Percentiles rank a stretch among this genome's conserved stretches.
These are phyloP conservation scores for Drosophila miranda DNA, from an alignment of 1,140 invertebrate species.

Conservation along the genomic window DNA sequence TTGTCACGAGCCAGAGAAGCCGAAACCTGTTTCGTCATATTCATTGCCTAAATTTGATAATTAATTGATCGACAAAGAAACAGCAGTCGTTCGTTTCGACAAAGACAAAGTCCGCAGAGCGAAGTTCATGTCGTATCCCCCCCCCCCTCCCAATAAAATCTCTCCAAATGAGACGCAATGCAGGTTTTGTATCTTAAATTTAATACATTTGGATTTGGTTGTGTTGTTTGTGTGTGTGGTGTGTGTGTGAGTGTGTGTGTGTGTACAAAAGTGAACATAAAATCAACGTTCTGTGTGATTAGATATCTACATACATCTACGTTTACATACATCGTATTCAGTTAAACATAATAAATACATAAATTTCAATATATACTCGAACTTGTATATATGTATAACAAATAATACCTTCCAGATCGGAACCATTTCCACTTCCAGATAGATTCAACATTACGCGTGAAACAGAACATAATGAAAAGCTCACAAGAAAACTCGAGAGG, in stretches of 20 bases:
- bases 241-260: slow-evolving; percentile 36
- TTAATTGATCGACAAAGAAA: slow-evolving; percentile 62
- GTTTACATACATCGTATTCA: slow-evolving; percentile 59
- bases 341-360: slow-evolving; percentile 78
- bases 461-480: slow-evolving; percentile 58
- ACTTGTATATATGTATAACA: slow-evolving; percentile 68
- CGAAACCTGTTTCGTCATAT: slow-evolving; percentile 71
- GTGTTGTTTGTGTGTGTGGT: slow-evolving; percentile 30
- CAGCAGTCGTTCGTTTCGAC: slow-evolving; percentile 13
- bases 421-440: slow-evolving; percentile 25
- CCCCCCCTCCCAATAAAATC: slow-evolving; percentile 28
- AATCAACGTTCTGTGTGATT: slow-evolving; percentile 61
- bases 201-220: slow-evolving; percentile 76
- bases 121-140: slow-evolving; percentile 8
- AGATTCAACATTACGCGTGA: slow-evolving; percentile 65
- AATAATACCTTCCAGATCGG: slow-evolving; percentile 71
- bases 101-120: slow-evolving; percentile 23
- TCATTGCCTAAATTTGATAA: slow-evolving; percentile 67
- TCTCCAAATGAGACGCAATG: slow-evolving; percentile 16
- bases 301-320: slow-evolving; percentile 69
- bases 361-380: slow-evolving; percentile 60
- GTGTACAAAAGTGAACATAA: slow-evolving; percentile 76
- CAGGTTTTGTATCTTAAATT: slow-evolving; percentile 57
- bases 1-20: slow-evolving; percentile 38
- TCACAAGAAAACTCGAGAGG: slow-evolving; percentile 42